phyloP scores from a whole-genome alignment of 1,140 invertebrate genomes.

The Tribolium castaneum region DNA sequence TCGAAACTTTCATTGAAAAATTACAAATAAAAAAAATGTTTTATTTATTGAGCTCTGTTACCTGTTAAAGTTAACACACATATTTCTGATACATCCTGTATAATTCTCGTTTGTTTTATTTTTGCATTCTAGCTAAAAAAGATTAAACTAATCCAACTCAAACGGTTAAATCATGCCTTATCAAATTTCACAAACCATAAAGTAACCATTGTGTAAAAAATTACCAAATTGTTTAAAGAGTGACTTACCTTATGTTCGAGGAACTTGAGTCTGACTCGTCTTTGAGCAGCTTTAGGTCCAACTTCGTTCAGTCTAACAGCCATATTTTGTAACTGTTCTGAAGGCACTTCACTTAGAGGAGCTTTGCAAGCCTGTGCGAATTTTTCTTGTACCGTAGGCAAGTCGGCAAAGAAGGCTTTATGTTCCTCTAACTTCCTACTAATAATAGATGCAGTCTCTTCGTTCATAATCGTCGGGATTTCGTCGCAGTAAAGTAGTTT shows the following conservation, averaged over 20 bases:
- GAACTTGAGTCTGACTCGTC: slow-evolving; percentile 86
- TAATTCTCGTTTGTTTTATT: no score
- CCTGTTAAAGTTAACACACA: no score
- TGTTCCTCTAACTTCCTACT: slow-evolving; percentile 91
- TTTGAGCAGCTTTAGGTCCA: slow-evolving; percentile 76
- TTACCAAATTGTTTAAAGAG: neutral
- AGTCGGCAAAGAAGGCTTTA: slow-evolving; percentile 87
- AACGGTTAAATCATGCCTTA: no score
- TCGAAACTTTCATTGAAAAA: no score
- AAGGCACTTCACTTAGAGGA: slow-evolving; percentile 73
- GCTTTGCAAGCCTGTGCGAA: slow-evolving; percentile 77
- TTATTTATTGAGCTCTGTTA: no score
- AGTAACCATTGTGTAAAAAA: no score
- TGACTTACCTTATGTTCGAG: slow-evolving; percentile 84
- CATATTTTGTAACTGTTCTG: slow-evolving; percentile 85
- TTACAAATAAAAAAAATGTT: no score
- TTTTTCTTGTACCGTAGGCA: slow-evolving; percentile 79
- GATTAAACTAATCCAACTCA: no score
- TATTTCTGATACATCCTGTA: no score
- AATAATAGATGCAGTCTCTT: slow-evolving; percentile 87
- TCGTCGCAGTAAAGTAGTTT: slow-evolving; percentile 84
- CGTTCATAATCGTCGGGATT: slow-evolving; percentile 83
- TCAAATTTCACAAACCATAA: no score
- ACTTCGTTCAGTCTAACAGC: slow-evolving; percentile 78
- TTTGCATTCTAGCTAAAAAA: no score